These are phyloP conservation scores for Pilophorus perplexus DNA, from an alignment of 2,888 invertebrate genomes.

Conservation along the genomic window DNA sequence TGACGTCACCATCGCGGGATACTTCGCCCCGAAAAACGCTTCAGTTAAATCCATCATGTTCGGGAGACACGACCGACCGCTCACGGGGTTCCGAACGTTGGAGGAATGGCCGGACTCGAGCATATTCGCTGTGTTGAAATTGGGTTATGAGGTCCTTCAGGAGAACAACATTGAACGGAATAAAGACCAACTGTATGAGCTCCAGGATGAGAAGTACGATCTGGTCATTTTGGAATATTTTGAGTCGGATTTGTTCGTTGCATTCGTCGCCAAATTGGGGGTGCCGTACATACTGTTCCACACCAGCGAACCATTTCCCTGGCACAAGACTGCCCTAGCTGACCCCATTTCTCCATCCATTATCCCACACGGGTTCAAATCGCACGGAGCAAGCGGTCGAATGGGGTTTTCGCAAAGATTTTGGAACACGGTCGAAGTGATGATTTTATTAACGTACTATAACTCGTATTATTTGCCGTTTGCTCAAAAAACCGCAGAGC, in stretches of 20 bases:
- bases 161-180: too few species aligned
- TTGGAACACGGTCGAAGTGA: constrained; percentile 54
- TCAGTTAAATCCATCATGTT: constrained; percentile 14
- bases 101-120: too few species aligned
- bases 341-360: constrained; percentile 58
- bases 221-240: constrained; percentile 68
- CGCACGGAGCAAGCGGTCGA: constrained; percentile 54
- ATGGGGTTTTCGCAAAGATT: constrained; percentile 51
- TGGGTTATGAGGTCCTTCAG: too few species aligned
- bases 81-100: too few species aligned
- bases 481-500: constrained; percentile 38
- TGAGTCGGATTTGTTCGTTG: constrained; percentile 68
- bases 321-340: constrained; percentile 60
- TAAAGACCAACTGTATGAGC: too few species aligned
- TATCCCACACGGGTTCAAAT: background rate
- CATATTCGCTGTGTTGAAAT: too few species aligned
- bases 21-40: constrained; percentile 3
- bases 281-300: constrained; percentile 62
- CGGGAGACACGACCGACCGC: too few species aligned
- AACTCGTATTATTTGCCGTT: constrained; percentile 45
- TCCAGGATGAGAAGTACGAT: constrained; percentile 56
- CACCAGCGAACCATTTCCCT: constrained; percentile 62
- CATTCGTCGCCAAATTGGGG: constrained; percentile 62
- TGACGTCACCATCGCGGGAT: constrained; percentile 37
- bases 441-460: constrained; percentile 51